Evolutionary conservation across 2,888 invertebrate genomes (phyloP).

Genomic region (Platynereis dumerilii): DNA sequence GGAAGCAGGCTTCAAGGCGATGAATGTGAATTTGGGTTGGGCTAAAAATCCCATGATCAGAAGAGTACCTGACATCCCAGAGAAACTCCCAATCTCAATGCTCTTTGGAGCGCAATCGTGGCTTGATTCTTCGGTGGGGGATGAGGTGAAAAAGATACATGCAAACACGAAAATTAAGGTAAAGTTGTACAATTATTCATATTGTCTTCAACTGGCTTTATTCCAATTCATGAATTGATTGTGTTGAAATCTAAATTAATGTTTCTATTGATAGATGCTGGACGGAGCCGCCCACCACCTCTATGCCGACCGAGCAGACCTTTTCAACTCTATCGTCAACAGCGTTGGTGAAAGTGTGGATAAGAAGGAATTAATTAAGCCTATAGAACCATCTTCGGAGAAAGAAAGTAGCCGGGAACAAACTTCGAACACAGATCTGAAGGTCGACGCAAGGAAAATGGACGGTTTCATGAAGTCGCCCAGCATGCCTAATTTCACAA

Average conservation of each 20-base stretch:
- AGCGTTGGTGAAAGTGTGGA: slow-evolving; percentile 35
- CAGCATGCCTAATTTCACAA: too few relatives aligned
- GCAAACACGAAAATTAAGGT: slow-evolving; percentile 71
- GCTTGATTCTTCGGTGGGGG: slow-evolving; percentile 87
- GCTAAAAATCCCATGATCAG: slow-evolving; percentile 92
- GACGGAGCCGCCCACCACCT: slow-evolving; percentile 79
- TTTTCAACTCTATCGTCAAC: slow-evolving; percentile 72
- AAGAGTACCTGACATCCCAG: slow-evolving; percentile 74
- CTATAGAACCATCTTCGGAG: too few relatives aligned
- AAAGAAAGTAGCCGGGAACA: too few relatives aligned
- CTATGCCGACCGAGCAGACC: slow-evolving; percentile 87
- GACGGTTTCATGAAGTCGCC: too few relatives aligned
- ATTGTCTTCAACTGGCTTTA: too few relatives aligned
- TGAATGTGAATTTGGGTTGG: slow-evolving; percentile 92
- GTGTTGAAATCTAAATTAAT: too few relatives aligned
- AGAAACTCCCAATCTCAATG: slow-evolving; percentile 82
- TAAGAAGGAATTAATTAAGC: neutral
- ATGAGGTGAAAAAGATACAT: slow-evolving; percentile 76
- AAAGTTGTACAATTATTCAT: too few relatives aligned
- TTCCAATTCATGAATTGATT: too few relatives aligned
- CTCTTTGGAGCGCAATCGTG: slow-evolving; percentile 93
- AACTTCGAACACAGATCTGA: too few relatives aligned
- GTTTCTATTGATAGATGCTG: too few relatives aligned
- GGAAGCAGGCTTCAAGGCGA: slow-evolving; percentile 87
- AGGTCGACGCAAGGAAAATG: too few relatives aligned